Evolutionary conservation across 2,888 invertebrate species (phyloP).

Genomic region (Nemapogon koenigi): DNA sequence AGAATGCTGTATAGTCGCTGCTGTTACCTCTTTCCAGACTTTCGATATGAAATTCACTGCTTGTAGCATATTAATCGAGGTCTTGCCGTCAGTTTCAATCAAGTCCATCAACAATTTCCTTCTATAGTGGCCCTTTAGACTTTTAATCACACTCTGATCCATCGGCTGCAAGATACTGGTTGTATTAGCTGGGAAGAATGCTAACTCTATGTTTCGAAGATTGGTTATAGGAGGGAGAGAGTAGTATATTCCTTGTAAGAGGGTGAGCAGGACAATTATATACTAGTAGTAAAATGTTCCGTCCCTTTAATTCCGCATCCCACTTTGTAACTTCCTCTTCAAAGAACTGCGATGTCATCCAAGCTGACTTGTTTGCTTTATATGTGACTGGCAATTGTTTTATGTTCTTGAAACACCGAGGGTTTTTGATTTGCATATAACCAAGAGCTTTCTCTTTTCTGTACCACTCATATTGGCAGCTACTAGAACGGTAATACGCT

Average conservation of each 20-base stretch:
- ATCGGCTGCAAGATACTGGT: slow-evolving; percentile 24
- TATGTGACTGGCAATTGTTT: slow-evolving; percentile 23
- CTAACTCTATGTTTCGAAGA: slow-evolving; percentile 22
- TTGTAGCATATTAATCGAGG: slow-evolving; percentile 21
- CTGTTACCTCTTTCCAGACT: slow-evolving; percentile 15
- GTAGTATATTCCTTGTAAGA: too few species aligned
- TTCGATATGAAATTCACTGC: slow-evolving; percentile 18
- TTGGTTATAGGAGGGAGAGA: slow-evolving; percentile 19
- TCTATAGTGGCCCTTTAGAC: slow-evolving; percentile 21
- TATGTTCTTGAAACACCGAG: slow-evolving; percentile 26
- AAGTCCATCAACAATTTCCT: slow-evolving; percentile 20
- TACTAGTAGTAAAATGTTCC: slow-evolving; percentile 23
- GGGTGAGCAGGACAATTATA: slow-evolving; percentile 24
- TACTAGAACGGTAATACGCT: slow-evolving; percentile 23
- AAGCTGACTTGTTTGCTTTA: slow-evolving; percentile 21
- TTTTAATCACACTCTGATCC: slow-evolving; percentile 22
- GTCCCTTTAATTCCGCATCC: slow-evolving; percentile 19
- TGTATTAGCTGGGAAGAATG: slow-evolving; percentile 25
- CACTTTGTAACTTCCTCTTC: slow-evolving; percentile 19
- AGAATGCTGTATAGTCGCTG: slow-evolving; percentile 14
- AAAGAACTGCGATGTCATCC: slow-evolving; percentile 22
- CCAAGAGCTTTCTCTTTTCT: slow-evolving; percentile 25
- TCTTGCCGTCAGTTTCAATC: slow-evolving; percentile 20
- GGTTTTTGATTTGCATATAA: slow-evolving; percentile 26
- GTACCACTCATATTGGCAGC: slow-evolving; percentile 23